Evolutionary conservation across 2,888 invertebrate species (phyloP).

Genomic region (Agonopterix subpropinquella): DNA sequence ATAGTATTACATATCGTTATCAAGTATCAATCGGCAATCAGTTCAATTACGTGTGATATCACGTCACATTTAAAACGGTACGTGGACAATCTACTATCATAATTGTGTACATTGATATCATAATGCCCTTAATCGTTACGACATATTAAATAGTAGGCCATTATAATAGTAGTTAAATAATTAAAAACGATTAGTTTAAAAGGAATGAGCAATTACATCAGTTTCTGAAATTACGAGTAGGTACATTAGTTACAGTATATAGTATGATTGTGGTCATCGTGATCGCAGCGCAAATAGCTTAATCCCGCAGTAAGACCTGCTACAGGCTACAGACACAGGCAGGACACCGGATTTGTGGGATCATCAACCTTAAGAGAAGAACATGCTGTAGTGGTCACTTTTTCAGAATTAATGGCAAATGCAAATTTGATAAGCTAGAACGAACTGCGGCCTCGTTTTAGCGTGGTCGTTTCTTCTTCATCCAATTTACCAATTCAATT

Average conservation of each 20-base stretch:
- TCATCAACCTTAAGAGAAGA: slow-evolving; percentile 51
- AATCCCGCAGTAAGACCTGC: slow-evolving; percentile 59
- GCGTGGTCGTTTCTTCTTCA: too few species aligned
- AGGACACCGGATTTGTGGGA: slow-evolving; percentile 55
- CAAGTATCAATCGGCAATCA: slow-evolving; percentile 23
- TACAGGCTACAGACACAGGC: slow-evolving; percentile 41
- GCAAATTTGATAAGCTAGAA: too few species aligned
- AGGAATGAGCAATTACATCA: too few species aligned
- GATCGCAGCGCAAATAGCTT: slow-evolving; percentile 22
- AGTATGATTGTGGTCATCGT: slow-evolving; percentile 2
- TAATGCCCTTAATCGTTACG: too few species aligned
- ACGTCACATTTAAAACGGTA: slow-evolving; percentile 24
- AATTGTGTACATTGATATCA: too few species aligned
- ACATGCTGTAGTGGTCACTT: slow-evolving; percentile 37
- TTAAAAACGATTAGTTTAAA: too few species aligned
- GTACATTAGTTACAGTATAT: slow-evolving; percentile 22
- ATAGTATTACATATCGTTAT: neutral
- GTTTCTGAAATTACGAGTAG: too few species aligned
- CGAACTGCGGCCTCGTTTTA: too few species aligned
- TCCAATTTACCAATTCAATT: too few species aligned
- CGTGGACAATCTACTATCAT: slow-evolving; percentile 11
- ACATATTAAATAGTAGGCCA: too few species aligned
- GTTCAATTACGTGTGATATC: slow-evolving; percentile 24
- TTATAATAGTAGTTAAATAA: too few species aligned
- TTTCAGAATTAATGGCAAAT: neutral